Evolutionary conservation across 2,888 invertebrate genomes (phyloP).

Genomic region (Eugnorisma glareosa): DNA sequence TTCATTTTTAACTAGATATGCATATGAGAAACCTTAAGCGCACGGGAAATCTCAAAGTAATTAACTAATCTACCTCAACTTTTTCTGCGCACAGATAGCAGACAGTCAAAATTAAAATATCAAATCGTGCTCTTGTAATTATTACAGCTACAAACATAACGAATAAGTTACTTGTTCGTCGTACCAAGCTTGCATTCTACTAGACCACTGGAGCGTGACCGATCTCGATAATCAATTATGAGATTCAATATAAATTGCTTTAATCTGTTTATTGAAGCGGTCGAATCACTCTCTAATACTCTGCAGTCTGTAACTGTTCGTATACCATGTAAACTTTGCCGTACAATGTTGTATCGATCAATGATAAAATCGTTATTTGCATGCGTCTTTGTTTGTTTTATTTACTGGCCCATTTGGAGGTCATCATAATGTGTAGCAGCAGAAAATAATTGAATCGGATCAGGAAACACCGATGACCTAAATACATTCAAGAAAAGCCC

Average conservation of each 20-base stretch:
- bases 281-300: slow-evolving; percentile 52
- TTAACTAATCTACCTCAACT: slow-evolving; percentile 18
- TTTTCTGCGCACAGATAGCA: slow-evolving; percentile 7
- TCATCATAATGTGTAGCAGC: not conserved
- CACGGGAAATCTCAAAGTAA: slow-evolving; percentile 16
- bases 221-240: slow-evolving; percentile 61
- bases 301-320: slow-evolving; percentile 6
- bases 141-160: slow-evolving; percentile 50
- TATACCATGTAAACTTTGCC: not conserved
- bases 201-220: slow-evolving; percentile 45
- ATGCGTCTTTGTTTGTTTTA: slow-evolving; percentile 1
- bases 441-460: not conserved
- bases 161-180: slow-evolving; percentile 29
- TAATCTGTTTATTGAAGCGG: slow-evolving; percentile 38
- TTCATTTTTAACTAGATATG: not conserved
- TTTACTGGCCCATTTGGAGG: not conserved
- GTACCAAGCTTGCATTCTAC: slow-evolving; percentile 48
- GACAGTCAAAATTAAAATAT: slow-evolving; percentile 36
- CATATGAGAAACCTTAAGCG: not conserved
- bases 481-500: not conserved
- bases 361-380: slow-evolving; percentile 8
- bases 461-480: not conserved
- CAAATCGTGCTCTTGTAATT: slow-evolving; percentile 40
- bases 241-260: slow-evolving; percentile 57
- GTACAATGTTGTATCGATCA: slow-evolving; percentile 11